Evolutionary conservation across 2,888 invertebrate genomes (phyloP).

Genomic region (Callyntrura sp.): DNA sequence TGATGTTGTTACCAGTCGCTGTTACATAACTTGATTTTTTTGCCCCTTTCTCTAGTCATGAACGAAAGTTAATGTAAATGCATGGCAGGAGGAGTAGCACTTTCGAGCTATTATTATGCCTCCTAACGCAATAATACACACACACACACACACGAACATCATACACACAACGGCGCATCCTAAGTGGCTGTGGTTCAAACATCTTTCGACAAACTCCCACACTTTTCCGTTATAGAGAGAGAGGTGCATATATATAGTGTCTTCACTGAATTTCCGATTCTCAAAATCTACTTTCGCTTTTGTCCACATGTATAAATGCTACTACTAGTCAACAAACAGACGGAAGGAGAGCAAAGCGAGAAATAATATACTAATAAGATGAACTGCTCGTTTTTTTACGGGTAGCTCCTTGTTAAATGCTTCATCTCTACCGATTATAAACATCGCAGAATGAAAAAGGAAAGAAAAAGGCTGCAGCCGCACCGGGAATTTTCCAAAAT

Average conservation of each 20-base stretch:
- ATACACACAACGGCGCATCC: too few relatives aligned
- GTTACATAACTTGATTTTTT: conserved; percentile 56
- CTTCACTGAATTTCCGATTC: not conserved
- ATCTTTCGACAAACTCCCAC: conserved; percentile 68
- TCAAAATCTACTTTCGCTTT: conserved; percentile 46
- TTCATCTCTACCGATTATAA: conserved; percentile 42
- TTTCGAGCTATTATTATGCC: conserved; percentile 24
- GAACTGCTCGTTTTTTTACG: not conserved
- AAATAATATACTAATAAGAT: conserved; percentile 10
- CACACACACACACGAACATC: too few relatives aligned
- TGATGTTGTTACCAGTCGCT: conserved; percentile 12
- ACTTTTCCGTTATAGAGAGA: too few relatives aligned
- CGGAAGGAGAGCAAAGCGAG: not conserved
- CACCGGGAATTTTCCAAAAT: not conserved
- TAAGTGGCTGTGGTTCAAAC: conserved; percentile 55
- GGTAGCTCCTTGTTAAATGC: conserved; percentile 15
- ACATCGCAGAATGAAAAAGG: conserved; percentile 26
- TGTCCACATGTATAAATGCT: not conserved
- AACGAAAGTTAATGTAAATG: conserved; percentile 3
- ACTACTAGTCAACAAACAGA: not conserved
- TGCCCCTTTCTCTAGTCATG: not conserved
- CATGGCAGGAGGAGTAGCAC: conserved; percentile 43
- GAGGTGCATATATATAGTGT: too few relatives aligned
- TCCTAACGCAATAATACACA: not conserved
- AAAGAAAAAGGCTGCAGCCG: not conserved